Evolutionary conservation across 2,113 vertebrate species (phyloP).

Genomic region (Phyllopteryx taeniolatus): DNA sequence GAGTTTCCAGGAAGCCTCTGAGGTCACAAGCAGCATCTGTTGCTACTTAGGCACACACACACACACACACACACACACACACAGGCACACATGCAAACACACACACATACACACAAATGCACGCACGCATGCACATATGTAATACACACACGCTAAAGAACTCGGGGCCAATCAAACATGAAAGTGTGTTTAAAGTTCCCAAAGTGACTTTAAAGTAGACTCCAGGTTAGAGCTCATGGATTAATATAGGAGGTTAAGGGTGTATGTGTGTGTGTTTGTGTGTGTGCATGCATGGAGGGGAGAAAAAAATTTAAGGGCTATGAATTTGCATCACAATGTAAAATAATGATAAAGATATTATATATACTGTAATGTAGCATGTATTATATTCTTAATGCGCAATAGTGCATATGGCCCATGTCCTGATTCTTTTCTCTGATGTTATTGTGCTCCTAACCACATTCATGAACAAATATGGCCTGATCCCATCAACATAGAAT

Average conservation of each 20-base stretch:
- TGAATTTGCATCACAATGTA: neutral
- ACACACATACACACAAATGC: slow-evolving; percentile 20
- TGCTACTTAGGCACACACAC: slow-evolving; percentile 78
- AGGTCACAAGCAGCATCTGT: slow-evolving; percentile 89
- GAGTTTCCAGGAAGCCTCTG: slow-evolving; percentile 89
- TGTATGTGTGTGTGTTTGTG: neutral
- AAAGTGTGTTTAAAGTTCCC: slow-evolving; percentile 72
- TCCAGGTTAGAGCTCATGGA: slow-evolving; percentile 31
- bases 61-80: slow-evolving; percentile 19
- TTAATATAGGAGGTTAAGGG: slow-evolving; percentile 15
- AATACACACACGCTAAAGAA: slow-evolving; percentile 63
- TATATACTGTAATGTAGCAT: neutral
- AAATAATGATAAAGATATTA: neutral
- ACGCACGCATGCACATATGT: slow-evolving; percentile 10
- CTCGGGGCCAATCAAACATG: slow-evolving; percentile 73
- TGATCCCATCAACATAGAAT: slow-evolving; percentile 35
- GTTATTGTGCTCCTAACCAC: slow-evolving; percentile 29
- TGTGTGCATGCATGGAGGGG: neutral
- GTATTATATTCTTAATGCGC: neutral
- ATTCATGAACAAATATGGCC: slow-evolving; percentile 59
- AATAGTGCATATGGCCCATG: neutral
- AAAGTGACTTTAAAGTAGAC: slow-evolving; percentile 55
- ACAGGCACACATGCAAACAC: slow-evolving; percentile 16
- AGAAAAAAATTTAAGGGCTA: neutral
- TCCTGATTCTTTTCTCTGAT: no score